phyloP scores from a whole-genome alignment of 1,140 invertebrate species.

The Drosophila chauvacae region DNA sequence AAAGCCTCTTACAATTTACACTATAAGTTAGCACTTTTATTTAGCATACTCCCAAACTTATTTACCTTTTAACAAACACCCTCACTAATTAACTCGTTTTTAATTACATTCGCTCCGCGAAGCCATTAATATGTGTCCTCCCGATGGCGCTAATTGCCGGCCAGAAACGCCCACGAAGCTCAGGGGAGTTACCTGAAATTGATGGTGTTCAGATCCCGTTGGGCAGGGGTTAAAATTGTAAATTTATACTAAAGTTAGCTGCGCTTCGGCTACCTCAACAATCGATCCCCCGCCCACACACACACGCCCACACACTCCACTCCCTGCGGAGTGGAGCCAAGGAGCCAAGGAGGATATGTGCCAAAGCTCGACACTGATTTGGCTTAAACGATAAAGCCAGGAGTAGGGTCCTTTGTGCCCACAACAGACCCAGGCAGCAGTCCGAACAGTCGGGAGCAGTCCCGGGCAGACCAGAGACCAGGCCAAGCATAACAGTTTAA shows the following conservation, averaged over 20 bases:
- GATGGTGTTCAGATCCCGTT: slow-evolving; percentile 45
- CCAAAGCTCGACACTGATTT: slow-evolving; percentile 77
- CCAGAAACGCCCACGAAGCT: slow-evolving; percentile 11
- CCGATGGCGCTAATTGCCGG: slow-evolving; percentile 52
- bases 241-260: slow-evolving; percentile 31
- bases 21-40: not conserved
- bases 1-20: not conserved
- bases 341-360: slow-evolving; percentile 34
- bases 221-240: slow-evolving; percentile 39
- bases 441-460: not conserved
- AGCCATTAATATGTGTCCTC: slow-evolving; percentile 30
- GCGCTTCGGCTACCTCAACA: slow-evolving; percentile 22
- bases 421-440: slow-evolving; percentile 20
- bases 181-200: slow-evolving; percentile 55
- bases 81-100: slow-evolving; percentile 58
- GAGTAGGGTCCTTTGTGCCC: slow-evolving; percentile 67
- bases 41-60: not conserved
- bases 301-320: slow-evolving; percentile 12
- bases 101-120: slow-evolving; percentile 54
- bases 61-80: not conserved
- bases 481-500: slow-evolving; percentile 82
- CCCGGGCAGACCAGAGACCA: slow-evolving; percentile 24
- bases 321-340: slow-evolving; percentile 7
- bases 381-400: slow-evolving; percentile 72
- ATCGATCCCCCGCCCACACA: slow-evolving; percentile 32